Evolutionary conservation across 2,797 vertebrate genomes (phyloP).

Genomic region (Alosa sapidissima): DNA sequence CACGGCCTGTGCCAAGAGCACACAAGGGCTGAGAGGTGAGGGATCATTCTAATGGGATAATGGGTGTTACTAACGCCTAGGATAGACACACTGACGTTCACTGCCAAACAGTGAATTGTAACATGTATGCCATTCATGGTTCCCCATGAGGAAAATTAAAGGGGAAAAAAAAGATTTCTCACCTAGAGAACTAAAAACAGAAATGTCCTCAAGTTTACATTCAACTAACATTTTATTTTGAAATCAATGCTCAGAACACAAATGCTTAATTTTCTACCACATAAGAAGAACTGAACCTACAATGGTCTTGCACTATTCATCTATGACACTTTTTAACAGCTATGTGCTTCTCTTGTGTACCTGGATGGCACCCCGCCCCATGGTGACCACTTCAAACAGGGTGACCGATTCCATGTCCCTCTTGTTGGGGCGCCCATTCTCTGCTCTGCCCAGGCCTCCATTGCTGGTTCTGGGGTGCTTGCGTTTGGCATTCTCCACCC

Average conservation of each 20-base stretch:
- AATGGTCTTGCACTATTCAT: not conserved
- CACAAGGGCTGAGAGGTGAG: constrained; percentile 26
- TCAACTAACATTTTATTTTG: not conserved
- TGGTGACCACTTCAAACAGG: constrained; percentile 88
- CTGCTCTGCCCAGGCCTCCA: constrained; percentile 57
- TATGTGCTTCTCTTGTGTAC: constrained; percentile 59
- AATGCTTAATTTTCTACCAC: not conserved
- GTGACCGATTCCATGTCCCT: constrained; percentile 83
- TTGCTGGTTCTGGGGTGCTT: constrained; percentile 60
- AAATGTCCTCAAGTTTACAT: not conserved
- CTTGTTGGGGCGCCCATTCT: constrained; percentile 59
- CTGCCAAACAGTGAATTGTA: not conserved
- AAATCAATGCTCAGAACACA: not conserved
- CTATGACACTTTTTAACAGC: not conserved
- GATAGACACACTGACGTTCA: not conserved
- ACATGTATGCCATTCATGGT: not conserved
- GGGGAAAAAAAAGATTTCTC: not conserved
- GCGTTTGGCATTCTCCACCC: constrained; percentile 77
- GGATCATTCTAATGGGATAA: not conserved
- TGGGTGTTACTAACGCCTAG: not conserved
- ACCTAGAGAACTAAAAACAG: not conserved
- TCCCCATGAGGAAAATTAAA: not conserved
- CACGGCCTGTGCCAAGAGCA: constrained; percentile 75
- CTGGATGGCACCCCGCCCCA: constrained; percentile 89
- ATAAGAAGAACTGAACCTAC: not conserved